Base-by-base conservation (phyloP, 2,113 vertebrate species). In the Hippocampus comes region DNA sequence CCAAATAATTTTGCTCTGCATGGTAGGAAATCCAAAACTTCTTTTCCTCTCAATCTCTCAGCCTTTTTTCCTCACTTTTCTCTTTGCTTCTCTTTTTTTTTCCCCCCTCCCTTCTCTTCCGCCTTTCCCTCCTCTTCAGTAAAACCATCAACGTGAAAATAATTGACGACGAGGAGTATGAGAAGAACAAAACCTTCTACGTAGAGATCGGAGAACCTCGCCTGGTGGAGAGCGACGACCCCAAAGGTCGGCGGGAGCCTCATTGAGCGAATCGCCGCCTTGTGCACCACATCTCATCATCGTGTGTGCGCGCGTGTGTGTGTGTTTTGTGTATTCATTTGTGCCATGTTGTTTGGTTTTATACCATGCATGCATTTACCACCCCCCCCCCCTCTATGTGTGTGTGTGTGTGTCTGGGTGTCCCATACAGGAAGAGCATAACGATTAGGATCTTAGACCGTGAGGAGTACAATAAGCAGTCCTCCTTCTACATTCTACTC, bases 181-280 rank as follows among this genome's bases (percentile, higher is more conserved):
- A 99, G 94, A 99, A 99, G 97, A 99, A 99, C 96, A 99, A 99
- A 95, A 95, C 93, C 90, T 99, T 99, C 96, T 97, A 95, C 95
- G 82, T 98, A 93, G 97, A 98, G 93, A 95, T 99, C 87, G 95
- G 94, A 89, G 96, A 97, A 78, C 97, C 97, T 81, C 94, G 93
- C 82, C 95, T 99, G 94, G 90, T 96, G 94, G 96, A 97, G 91
- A 95, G 94, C 95, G 95, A 93, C 94, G 94, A 97, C 93, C 94
- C 94, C 94, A 97, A 96, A 98, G 97, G 97, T 99, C 96, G 94
- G 95, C 91, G 90, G 90, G 70, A 69, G 74, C 23, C 10, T 42
- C 68, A 25, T 68, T 55, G 23, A 51, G 48, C 25, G 2, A 30
- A 34, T 38, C 51, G 14, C 49, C 66, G 20, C 46, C 71, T 51